Percentiles rank a stretch among this genome's conserved stretches.
phyloP scores from a whole-genome alignment of 2,797 vertebrate genomes.

The Diplodus sargus region DNA sequence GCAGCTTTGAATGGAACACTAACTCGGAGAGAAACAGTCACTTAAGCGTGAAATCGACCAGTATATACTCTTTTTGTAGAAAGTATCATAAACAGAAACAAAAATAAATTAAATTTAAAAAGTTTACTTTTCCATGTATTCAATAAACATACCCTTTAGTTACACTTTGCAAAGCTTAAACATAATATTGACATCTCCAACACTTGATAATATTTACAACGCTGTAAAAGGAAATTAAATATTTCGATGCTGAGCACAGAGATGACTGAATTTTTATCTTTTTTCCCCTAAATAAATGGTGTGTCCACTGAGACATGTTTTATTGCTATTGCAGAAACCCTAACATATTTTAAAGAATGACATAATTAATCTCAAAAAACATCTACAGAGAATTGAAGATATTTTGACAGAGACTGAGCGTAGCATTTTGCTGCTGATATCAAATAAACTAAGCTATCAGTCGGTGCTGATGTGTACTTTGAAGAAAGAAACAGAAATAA shows the following conservation, averaged over 20 bases:
- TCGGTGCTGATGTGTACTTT: constrained; percentile 67
- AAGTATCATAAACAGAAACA: constrained; percentile 63
- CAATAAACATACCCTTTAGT: constrained; percentile 79
- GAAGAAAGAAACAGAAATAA: constrained; percentile 69
- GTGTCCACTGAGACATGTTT: constrained; percentile 86
- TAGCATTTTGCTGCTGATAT: constrained; percentile 68
- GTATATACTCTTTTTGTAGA: constrained; percentile 69
- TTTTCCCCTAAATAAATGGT: constrained; percentile 79
- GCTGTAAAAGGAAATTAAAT: constrained; percentile 73
- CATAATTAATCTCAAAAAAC: constrained; percentile 69
- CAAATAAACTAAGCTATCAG: constrained; percentile 71
- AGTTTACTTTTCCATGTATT: constrained; percentile 56
- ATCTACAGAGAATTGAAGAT: constrained; percentile 79
- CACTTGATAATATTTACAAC: constrained; percentile 86
- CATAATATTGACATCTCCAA: constrained; percentile 85
- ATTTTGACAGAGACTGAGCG: constrained; percentile 68
- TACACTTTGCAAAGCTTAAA: constrained; percentile 86
- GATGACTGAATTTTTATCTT: constrained; percentile 64
- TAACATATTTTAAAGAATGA: constrained; percentile 78
- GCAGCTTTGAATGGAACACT: constrained; percentile 72
- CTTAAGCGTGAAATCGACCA: constrained; percentile 75
- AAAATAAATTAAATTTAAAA: constrained; percentile 56
- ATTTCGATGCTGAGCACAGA: constrained; percentile 74
- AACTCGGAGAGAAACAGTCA: constrained; percentile 79
- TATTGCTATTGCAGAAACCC: constrained; percentile 90